Conservation (phyloP, 2,113 vertebrate genomes). For the Anoura caudifer region DNA sequence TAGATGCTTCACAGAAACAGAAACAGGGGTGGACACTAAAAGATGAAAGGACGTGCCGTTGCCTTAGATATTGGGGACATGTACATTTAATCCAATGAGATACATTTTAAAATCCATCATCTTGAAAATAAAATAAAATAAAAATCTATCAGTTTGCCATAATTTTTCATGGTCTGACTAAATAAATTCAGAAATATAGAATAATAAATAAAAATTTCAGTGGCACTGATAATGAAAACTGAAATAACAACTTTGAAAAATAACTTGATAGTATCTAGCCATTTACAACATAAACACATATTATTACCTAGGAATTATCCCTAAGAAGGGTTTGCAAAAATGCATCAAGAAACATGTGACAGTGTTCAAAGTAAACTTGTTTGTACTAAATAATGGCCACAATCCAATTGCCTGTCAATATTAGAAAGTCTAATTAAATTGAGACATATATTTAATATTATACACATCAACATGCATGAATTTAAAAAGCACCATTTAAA, state of each 20-base stretch:
- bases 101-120: not conserved
- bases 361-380: not conserved
- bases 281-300: not conserved
- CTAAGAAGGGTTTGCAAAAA: accelerated
- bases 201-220: not conserved
- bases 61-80: not conserved
- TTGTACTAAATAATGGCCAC: not conserved
- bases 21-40: not conserved
- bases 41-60: not conserved
- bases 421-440: not conserved
- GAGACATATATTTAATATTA: not conserved
- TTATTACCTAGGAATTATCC: not conserved
- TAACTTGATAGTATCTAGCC: not conserved
- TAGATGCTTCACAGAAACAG: not conserved
- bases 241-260: not conserved
- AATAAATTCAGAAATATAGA: not conserved
- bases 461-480: not conserved
- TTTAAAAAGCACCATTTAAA: not conserved
- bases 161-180: not conserved
- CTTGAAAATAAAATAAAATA: not conserved
- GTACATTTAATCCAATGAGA: not conserved
- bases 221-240: not conserved
- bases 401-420: not conserved
- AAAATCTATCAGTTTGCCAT: not conserved
- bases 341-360: not conserved